Conservation (phyloP, 2,113 vertebrate genomes). For the Thalassoma bifasciatum region DNA sequence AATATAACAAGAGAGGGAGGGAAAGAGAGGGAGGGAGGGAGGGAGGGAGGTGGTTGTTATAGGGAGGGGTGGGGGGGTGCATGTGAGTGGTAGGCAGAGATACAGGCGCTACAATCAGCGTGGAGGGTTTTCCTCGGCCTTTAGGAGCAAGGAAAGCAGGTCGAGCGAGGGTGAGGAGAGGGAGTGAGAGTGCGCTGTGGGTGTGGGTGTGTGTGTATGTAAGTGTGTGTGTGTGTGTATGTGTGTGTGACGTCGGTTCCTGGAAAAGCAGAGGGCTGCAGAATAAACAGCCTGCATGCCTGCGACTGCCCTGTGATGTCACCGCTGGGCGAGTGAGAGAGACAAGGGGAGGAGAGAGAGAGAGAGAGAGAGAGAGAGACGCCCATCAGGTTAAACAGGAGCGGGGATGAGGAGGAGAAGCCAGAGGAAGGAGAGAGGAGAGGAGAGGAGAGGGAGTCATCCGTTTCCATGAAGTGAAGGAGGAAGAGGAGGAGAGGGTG, state of each 20-base stretch:
- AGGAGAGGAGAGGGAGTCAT: constrained; percentile 18
- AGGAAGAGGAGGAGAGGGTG: constrained; percentile 20
- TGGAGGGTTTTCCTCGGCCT: constrained; percentile 62
- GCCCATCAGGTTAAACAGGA: constrained; percentile 67
- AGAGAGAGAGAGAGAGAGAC: constrained; percentile 49
- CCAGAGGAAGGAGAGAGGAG: constrained; percentile 41
- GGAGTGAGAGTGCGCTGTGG: constrained; percentile 7
- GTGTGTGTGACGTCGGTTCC: constrained; percentile 64
- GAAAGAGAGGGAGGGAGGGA: too few relatives aligned
- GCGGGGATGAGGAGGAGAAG: constrained; percentile 34
- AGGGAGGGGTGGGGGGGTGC: neutral
- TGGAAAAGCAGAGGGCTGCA: constrained; percentile 77
- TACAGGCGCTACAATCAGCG: constrained; percentile 48
- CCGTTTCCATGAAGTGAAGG: constrained; percentile 14
- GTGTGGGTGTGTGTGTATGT: neutral
- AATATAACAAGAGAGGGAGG: constrained; percentile 1
- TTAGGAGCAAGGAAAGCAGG: constrained; percentile 51
- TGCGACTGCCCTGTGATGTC: constrained; percentile 80
- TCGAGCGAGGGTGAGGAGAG: constrained; percentile 33
- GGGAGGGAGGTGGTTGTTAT: constrained; percentile 3
- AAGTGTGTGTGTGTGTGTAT: constrained; percentile 30
- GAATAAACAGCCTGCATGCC: constrained; percentile 80
- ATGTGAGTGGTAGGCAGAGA: constrained; percentile 22
- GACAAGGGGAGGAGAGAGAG: constrained; percentile 50
- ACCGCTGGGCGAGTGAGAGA: constrained; percentile 66